Conservation (phyloP, 2,797 vertebrate genomes). For the Notolepis coatsorum region DNA sequence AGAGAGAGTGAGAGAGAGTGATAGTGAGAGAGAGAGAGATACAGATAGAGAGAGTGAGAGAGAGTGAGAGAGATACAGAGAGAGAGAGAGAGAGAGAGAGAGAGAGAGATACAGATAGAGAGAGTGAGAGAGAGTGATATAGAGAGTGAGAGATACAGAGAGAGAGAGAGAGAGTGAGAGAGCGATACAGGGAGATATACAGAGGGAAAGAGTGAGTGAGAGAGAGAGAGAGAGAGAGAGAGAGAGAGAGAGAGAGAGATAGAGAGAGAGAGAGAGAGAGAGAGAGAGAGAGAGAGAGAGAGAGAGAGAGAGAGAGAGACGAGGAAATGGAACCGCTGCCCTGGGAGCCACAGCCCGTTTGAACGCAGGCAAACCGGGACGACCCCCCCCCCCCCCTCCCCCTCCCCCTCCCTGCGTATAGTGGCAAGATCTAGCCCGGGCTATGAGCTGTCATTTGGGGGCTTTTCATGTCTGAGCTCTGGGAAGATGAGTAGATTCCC, state of each 20-base stretch:
- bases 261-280: conserved; percentile 58
- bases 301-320: conserved; percentile 56
- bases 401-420: conserved; percentile 39
- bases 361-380: conserved; percentile 60
- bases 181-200: too few relatives aligned
- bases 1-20: conserved; percentile 22
- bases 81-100: conserved; percentile 15
- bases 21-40: conserved; percentile 61
- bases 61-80: conserved; percentile 65
- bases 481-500: conserved; percentile 78
- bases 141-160: conserved; percentile 63
- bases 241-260: conserved; percentile 21
- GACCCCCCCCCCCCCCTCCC: neutral
- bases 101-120: conserved; percentile 63
- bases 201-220: conserved; percentile 20
- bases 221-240: conserved; percentile 58
- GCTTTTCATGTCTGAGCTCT: conserved; percentile 80
- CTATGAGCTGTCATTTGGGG: conserved; percentile 79
- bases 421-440: conserved; percentile 71
- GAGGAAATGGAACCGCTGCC: conserved; percentile 70
- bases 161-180: conserved; percentile 23
- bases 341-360: conserved; percentile 74
- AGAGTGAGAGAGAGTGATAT: conserved; percentile 15
- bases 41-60: conserved; percentile 22
- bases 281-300: conserved; percentile 21